Evolutionary conservation across 2,797 vertebrate species (phyloP), one percentile per base, ranked within the genome.

Genomic region (Picus viridis): DNA sequence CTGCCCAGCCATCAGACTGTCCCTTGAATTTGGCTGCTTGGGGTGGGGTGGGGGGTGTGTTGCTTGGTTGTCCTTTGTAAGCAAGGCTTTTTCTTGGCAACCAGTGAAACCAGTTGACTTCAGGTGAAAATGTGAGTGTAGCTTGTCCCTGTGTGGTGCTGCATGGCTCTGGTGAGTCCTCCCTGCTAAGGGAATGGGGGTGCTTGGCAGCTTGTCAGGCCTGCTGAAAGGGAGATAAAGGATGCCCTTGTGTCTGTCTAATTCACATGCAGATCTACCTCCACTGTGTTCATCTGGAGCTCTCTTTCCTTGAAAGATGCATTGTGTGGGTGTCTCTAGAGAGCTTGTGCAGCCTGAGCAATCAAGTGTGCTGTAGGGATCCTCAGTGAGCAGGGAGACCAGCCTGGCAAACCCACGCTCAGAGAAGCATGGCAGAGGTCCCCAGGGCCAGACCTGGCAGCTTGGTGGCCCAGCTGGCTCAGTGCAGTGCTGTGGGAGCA

Each of bases 261-360:
- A 86, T 82, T 90, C 86, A 9, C 71, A 86, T 88, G 72, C 81
- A 71, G 58, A 79, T 73, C 72, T 92, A 24, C 43, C 49, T 73
- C 54, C 27, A 4, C 36, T 58, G 34, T 67, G 17, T 65, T 92
- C 59, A 69, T 78, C 56, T 89, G 74, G 27, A 85, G 67, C 27
- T 76, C 61, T 77, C 30, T 4, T 36, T 58, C 77, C 73, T 63
- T 51, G 12, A 79, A 76, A 43, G 29, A 30, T 63, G 39, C 57
- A 30, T 70, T 78, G 9, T 29, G n/a, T 70, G 41, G 8, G 4
- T 72, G 19, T 88, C 56, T 54, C 0, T 1, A 23, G 59, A 88
- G 45, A 24, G 59, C 43, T 95, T 23, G 30, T 53, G 39, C 61
- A 86, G 32, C 58, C 57, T 63, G 24, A 73, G 83, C 81, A 81